Percentiles rank a stretch among this genome's conserved stretches.
These are phyloP conservation scores for Coilia nasus DNA, from an alignment of 2,797 vertebrate genomes.

Conservation along the genomic window DNA sequence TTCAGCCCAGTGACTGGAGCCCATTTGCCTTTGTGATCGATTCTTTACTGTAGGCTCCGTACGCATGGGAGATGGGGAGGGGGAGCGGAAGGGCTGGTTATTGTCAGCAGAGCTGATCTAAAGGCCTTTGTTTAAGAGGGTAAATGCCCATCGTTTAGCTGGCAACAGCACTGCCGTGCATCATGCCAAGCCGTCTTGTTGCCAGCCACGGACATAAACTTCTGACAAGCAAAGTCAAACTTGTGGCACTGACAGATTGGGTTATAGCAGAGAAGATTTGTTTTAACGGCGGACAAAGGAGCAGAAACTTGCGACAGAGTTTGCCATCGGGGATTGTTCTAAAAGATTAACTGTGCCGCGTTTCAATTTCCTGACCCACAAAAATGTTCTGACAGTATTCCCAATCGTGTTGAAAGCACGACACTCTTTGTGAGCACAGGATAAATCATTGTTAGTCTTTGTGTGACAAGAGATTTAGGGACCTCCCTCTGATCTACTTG, in stretches of 20 bases:
- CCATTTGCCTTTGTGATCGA: background rate
- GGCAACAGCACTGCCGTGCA: background rate
- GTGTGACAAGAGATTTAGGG: background rate
- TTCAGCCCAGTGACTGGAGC: background rate
- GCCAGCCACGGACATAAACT: background rate
- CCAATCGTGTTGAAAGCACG: background rate
- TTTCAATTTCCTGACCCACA: background rate
- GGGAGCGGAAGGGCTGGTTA: background rate
- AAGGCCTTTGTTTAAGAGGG: background rate
- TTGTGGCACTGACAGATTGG: background rate
- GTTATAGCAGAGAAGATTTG: slow-evolving; percentile 14
- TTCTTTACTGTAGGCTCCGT: background rate
- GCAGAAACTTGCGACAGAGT: background rate
- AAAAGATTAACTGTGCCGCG: background rate
- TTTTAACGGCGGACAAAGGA: slow-evolving; percentile 35
- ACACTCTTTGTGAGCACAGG: background rate
- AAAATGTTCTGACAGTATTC: background rate
- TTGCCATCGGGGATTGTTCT: background rate
- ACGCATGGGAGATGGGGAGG: background rate
- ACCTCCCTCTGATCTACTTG: background rate
- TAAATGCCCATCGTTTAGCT: background rate
- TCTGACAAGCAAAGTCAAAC: background rate
- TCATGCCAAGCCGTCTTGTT: background rate
- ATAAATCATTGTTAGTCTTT: background rate
- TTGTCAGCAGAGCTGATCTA: background rate